Evolutionary conservation across 2,797 vertebrate species (phyloP).

Genomic region (Rhynchonycteris naso): DNA sequence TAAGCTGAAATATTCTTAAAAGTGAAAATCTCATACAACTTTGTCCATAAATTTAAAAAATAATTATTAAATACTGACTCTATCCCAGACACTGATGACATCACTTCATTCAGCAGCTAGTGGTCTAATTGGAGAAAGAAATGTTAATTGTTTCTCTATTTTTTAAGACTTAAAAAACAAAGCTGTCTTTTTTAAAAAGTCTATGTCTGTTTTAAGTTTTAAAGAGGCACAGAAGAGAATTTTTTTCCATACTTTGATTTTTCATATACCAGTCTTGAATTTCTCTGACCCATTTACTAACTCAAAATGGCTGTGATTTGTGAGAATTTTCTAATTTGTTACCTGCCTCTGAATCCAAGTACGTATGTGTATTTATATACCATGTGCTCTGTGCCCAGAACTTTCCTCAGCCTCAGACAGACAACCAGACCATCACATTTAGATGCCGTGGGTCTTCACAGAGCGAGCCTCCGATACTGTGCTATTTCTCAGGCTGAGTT

Average conservation of each 20-base stretch:
- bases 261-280: not conserved
- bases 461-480: not conserved
- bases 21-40: not conserved
- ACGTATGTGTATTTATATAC: not conserved
- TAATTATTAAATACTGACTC: not conserved
- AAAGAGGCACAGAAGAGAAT: not conserved
- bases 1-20: not conserved
- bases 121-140: not conserved
- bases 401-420: not conserved
- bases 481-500: not conserved
- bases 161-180: not conserved
- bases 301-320: not conserved
- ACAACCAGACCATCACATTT: not conserved
- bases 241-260: not conserved
- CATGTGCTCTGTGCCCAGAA: not conserved
- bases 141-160: not conserved
- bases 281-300: not conserved
- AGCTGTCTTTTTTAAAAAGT: not conserved
- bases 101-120: not conserved
- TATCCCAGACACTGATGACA: not conserved
- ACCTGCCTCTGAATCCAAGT: not conserved
- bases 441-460: not conserved
- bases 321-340: not conserved
- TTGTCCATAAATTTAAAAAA: not conserved
- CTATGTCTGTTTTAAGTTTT: not conserved